A percentile compares a stretch with the other conserved stretches of the same genome.
phyloP scores from a whole-genome alignment of 2,113 vertebrate genomes.

The Damaliscus lunatus region DNA sequence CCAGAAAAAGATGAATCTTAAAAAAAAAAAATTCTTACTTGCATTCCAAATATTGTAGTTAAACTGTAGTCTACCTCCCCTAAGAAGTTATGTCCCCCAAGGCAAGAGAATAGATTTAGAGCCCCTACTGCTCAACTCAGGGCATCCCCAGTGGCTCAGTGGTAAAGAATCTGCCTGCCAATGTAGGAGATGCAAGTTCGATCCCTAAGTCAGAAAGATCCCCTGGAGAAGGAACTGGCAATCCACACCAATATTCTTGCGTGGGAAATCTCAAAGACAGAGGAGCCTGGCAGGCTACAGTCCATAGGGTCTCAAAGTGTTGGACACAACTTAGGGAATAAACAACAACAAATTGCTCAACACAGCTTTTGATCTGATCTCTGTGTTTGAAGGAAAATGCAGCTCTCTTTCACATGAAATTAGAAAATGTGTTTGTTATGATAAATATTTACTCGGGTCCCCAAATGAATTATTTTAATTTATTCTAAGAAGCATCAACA shows the following conservation, averaged over 20 bases:
- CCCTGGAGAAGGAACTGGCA: neutral
- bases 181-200: neutral
- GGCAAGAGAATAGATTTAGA: neutral
- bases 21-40: neutral
- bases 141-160: neutral
- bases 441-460: conserved; percentile 17
- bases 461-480: conserved; percentile 54
- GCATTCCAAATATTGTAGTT: neutral
- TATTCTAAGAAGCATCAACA: conserved; percentile 61
- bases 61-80: neutral
- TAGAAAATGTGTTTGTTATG: conserved; percentile 28
- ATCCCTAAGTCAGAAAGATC: neutral
- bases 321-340: neutral
- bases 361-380: neutral
- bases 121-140: neutral
- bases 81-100: neutral
- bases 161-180: neutral
- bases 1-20: neutral
- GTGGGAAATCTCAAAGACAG: neutral
- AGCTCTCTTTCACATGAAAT: conserved; percentile 31
- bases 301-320: neutral
- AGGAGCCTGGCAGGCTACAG: neutral
- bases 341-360: neutral
- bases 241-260: neutral
- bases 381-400: neutral